Base-by-base conservation (phyloP, 1,140 invertebrate genomes). In the Leptinotarsa lineolata region DNA sequence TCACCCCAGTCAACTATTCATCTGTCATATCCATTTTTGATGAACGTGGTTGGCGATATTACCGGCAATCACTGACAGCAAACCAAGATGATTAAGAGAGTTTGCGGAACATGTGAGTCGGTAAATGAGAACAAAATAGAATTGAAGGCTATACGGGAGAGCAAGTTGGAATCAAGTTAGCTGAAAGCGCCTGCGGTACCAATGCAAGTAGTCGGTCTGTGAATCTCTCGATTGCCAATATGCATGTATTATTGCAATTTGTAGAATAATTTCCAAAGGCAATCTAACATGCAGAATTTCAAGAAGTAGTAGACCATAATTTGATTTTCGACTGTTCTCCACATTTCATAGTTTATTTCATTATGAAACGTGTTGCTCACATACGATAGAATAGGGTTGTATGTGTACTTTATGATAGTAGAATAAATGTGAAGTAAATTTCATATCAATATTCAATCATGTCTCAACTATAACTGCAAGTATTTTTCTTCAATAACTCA, bases 201-300 rank as follows among this genome's bases (percentile, higher is more conserved):
- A 39, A 71, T 71, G 69, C 69, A 71, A 69, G 68, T 69, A 69
- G 45, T 69, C 16, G 68, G 68, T 69, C 46, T 69, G 54, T 15
- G 44, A 21, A 63, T 70, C 59, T 78, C 74, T 75, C 81, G 75
- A 82, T 82, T 82, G 80, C 80, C 81, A 82, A 82, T 82, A 81
- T 82, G 81, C 81, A 82, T 82, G 79, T 78, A 82, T 82, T 82
- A 82, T 80, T 82, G 80, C 81, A 82, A 82, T 82, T 82, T 82
- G 81, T 82, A 81, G 78, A 81, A 82, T 81, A 82, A 81, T 81
- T 80, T 77, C 77, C 71, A 78, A 78, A 81, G 77, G 78, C 77
- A 79, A 79, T 79, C 77, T 74, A 77, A 81, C 71, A 63, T 45
- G 20, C 54, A 15, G 68, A 70, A 58, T 70, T 70, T 71, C 69